Conservation (phyloP, 2,888 invertebrate genomes). For the Hedychridium roseum region DNA sequence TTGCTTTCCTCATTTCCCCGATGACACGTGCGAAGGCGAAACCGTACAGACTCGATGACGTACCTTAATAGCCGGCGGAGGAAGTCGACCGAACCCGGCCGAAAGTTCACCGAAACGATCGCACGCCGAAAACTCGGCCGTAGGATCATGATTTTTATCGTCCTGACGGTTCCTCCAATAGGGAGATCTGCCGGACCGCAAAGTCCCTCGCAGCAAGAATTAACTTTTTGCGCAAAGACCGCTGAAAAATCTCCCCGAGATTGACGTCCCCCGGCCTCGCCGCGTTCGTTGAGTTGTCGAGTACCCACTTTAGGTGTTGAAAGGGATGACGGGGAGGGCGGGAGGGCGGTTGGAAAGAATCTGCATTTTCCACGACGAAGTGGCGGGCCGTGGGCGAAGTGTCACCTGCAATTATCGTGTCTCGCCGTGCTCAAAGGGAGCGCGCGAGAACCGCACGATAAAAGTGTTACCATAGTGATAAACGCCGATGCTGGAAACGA, state of each 20-base stretch:
- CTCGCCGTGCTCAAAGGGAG: constrained; percentile 42
- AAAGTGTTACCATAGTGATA: constrained; percentile 40
- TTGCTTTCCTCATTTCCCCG: constrained; percentile 14
- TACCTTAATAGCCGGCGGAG: no score
- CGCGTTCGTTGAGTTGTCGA: no score
- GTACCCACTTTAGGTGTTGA: no score
- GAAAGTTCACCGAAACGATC: not conserved
- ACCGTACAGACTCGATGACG: constrained; percentile 29
- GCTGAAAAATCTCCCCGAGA: no score
- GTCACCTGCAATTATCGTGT: constrained; percentile 40
- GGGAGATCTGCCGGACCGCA: no score
- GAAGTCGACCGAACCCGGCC: not conserved
- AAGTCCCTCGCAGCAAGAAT: no score
- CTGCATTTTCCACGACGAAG: not conserved
- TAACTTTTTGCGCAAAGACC: no score
- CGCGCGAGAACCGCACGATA: constrained; percentile 31
- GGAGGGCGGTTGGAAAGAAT: not conserved
- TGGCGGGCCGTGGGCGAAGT: not conserved
- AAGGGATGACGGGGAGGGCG: not conserved
- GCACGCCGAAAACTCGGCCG: no score
- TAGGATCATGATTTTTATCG: no score
- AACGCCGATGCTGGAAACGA: constrained; percentile 32
- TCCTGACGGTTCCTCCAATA: no score
- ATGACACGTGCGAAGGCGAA: constrained; percentile 24
- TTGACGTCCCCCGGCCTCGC: no score